Evolutionary conservation across 2,797 vertebrate species (phyloP), one percentile per base, ranked within the genome.

Genomic region (Chiropotes sagulatus): DNA sequence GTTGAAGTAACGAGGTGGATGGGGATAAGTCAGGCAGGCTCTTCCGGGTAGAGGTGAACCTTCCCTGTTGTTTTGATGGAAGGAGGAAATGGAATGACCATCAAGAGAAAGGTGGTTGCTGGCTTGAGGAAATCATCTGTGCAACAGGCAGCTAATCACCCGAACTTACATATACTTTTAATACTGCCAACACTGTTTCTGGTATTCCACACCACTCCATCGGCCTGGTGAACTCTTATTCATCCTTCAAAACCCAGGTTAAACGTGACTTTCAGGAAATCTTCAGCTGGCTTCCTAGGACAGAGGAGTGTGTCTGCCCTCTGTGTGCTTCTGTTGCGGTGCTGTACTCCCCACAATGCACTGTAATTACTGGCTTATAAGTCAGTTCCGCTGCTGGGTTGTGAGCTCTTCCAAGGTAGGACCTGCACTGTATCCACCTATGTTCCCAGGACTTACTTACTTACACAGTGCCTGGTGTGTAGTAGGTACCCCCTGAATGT

Each of bases 61-160:
- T 61, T 82, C 72, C 85, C 36, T 85, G 17, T 26, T 96, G 81
- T 96, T 97, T 84, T 92, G 95, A 90, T 17, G 52, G 75, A 76
- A 97, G 72, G 85, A 89, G 95, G 57, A 39, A 87, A 73, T 41
- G 3, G 11, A 11, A 57, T 50, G 52, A 48, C 14, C 44, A 3
- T 52, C 8, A 6, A 58, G 50, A 72, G 48, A 82, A 91, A 89
- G 58, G 78, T 14, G 36, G 33, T 58, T 93, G 36, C 54, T 79
- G 39, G 52, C 48, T n/a, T 75, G 72, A 84, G n/a, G 86, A 41
- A 61, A 26, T 52, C 67, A 79, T 54, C n/a, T 46, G 39, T 92
- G 33, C 57, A 83, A 3, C 36, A 79, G 72, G 36, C 26, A 57
- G 54, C 48, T 58, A 22, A 39, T 83, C 3, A 70, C 48, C 52